Evolutionary conservation across 2,797 vertebrate genomes (phyloP), one percentile per base, ranked within the genome.

Genomic region (Artibeus jamaicensis): DNA sequence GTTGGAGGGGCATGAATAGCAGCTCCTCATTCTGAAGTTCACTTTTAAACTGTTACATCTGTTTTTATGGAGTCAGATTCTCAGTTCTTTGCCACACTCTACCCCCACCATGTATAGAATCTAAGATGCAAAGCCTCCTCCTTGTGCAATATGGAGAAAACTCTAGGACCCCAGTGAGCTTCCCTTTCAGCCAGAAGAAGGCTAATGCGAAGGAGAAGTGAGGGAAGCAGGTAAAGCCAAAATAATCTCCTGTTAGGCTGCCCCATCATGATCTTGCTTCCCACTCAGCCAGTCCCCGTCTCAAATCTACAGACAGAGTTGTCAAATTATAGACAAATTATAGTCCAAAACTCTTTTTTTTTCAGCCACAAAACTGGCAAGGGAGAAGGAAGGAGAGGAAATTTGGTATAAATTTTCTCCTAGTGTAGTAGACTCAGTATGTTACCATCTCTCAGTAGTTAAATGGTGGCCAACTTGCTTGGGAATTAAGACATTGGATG

Each of bases 261-360:
- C n/a, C 22, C 19, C 34, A 29, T 7, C n/a, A 16, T 46, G 46
- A 59, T n/a, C 46, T 29, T 50, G 71, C 32, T 59, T n/a, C n/a
- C 65, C 8, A 18, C 11, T 55, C 55, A 86, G 50, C 8, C 44
- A 44, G 53, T 65, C 44, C 34, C n/a, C 57, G 53, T 26, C 39
- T 65, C 89, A 79, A 42, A 57, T 67, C 37, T 42, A 57, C 39
- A 78, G 32, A 65, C 37, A 73, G 53, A 74, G 74, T 21, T 82
- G 16, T 18, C 74, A 65, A 55, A 44, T 55, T 42, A 55, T 26
- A 68, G n/a, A 37, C 29, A 74, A 44, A 62, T 21, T 62, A 62
- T 22, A 39, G 34, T 62, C 42, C 53, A 70, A 74, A 81, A 74
- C 6, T 73, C 26, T 48, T 57, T 73, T 26, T 42, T 42, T 42